Conservation (phyloP, 2,797 vertebrate species). For the Sebastes jordani region DNA sequence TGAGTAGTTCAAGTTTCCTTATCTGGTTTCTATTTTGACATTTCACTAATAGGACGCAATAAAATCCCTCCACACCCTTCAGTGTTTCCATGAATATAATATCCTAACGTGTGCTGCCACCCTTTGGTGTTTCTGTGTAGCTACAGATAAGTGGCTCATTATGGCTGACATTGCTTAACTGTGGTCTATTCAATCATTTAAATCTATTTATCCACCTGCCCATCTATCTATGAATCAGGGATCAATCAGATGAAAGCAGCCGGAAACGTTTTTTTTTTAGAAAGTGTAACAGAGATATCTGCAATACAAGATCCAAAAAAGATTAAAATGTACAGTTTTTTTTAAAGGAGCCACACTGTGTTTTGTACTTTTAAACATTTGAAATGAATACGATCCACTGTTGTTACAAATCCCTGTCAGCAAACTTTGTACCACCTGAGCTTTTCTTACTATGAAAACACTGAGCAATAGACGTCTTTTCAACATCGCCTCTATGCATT, state of each 20-base stretch:
- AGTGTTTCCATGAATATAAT: background rate
- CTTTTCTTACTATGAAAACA: too few species aligned
- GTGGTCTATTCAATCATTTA: background rate
- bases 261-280: too few species aligned
- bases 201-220: background rate
- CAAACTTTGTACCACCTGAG: too few species aligned
- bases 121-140: constrained; percentile 37
- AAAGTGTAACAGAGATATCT: too few species aligned
- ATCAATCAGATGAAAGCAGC: background rate
- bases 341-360: background rate
- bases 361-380: background rate
- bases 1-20: background rate
- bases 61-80: background rate
- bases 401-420: background rate
- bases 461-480: too few species aligned
- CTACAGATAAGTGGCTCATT: background rate
- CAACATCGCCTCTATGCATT: too few species aligned
- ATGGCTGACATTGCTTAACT: background rate
- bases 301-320: too few species aligned
- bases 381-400: background rate
- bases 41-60: background rate
- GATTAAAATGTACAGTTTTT: background rate
- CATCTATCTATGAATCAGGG: too few species aligned
- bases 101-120: constrained; percentile 39
- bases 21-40: background rate